Evolutionary conservation across 2,797 vertebrate species (phyloP), one percentile per base, ranked within the genome.

Genomic region (Alcedo quadribrachys): DNA sequence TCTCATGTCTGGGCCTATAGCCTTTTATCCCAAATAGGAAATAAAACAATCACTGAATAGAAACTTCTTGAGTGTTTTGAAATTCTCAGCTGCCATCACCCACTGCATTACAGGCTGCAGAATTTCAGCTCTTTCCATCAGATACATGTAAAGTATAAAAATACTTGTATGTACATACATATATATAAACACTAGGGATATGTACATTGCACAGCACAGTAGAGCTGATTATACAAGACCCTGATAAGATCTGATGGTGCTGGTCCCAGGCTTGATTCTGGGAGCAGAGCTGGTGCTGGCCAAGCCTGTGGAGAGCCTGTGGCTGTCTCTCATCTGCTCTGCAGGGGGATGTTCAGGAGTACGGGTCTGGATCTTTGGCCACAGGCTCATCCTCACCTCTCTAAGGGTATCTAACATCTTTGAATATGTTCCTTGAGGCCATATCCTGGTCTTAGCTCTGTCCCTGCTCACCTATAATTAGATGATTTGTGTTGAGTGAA

Each of bases 181-280:
- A 27, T 8, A 28, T 21, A 12, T 12, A 17, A 86, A 51, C 51
- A 11, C 14, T 17, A 17, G 54, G 69, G 8, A 6, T 22, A 19
- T 0, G 4, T 15, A 12, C 15, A 1, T 10, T 15, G 42, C 2
- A 1, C 21, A 4, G 32, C 18, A 8, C 19, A 3, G 54, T 2
- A 28, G 35, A 40, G 50, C 25, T 45, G 60, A 6, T 57, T 42
- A 20, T 10, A 35, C 45, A 48, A 3, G 21, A 4, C 3, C 1
- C 35, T n/a, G 18, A 14, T 43, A 25, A 54, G 27, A 28, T 22
- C 12, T 35, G 5, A 4, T 9, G 1, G 0, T 20, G 48, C 53
- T 80, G 1, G 2, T 43, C 30, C 13, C 4, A 12, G 43, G 37
- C 32, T 37, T 2, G 19, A 3, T 37, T 15, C 30, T 1, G 2